A percentile compares a stretch with the other conserved stretches of the same genome.
phyloP scores from a whole-genome alignment of 2,113 vertebrate species.

The Prochilodus magdalenae region DNA sequence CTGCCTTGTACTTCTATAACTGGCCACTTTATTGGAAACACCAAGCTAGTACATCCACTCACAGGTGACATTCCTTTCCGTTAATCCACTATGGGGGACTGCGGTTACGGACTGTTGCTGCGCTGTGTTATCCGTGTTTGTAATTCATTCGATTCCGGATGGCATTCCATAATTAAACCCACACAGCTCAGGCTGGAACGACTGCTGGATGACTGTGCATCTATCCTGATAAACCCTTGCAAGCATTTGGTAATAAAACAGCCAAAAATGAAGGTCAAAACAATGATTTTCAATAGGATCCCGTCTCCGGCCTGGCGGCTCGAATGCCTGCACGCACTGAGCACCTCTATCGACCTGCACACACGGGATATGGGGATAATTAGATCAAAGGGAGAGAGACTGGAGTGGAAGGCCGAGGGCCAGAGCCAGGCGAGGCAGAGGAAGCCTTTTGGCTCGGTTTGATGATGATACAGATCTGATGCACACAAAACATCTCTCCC shows the following conservation, averaged over 20 bases:
- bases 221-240: neutral
- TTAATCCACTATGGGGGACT: too few species aligned
- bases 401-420: neutral
- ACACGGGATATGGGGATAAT: conserved; percentile 14
- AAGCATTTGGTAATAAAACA: conserved; percentile 11
- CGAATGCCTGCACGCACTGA: conserved; percentile 24
- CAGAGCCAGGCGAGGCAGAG: neutral
- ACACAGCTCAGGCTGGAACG: neutral
- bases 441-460: neutral
- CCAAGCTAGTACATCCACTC: too few species aligned
- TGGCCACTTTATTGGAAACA: too few species aligned
- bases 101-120: too few species aligned
- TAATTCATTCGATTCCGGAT: neutral
- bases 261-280: conserved; percentile 8
- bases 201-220: neutral
- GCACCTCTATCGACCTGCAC: conserved; percentile 22
- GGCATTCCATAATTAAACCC: neutral
- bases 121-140: too few species aligned
- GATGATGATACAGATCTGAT: conserved; percentile 4
- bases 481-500: neutral
- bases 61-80: too few species aligned
- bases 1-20: too few species aligned
- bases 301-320: neutral
- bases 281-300: conserved; percentile 9
- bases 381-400: conserved; percentile 20